These are phyloP conservation scores for Chionis minor DNA, from an alignment of 2,113 vertebrate species.

Conservation along the genomic window DNA sequence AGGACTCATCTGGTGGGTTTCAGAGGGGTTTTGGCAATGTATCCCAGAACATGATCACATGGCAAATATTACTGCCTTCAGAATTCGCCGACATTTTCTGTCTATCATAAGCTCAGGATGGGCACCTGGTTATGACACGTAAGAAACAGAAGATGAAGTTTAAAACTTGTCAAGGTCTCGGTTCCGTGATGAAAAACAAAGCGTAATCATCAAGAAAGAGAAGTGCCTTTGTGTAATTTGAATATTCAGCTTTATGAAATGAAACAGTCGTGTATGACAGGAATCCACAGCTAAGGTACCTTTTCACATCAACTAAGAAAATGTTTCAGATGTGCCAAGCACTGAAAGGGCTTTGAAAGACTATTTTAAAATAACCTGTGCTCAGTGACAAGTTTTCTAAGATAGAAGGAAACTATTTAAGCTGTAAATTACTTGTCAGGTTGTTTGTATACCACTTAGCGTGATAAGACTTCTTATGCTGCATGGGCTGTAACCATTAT, in stretches of 20 bases:
- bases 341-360: background rate
- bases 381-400: background rate
- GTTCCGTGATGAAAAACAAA: background rate
- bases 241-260: background rate
- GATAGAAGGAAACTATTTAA: background rate
- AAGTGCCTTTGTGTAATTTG: background rate
- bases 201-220: background rate
- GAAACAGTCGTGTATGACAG: background rate
- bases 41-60: fast-evolving
- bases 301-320: background rate
- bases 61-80: background rate
- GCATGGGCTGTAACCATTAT: background rate
- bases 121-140: background rate
- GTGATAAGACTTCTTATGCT: background rate
- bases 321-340: background rate
- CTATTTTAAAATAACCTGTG: background rate
- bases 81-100: background rate
- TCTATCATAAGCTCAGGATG: background rate
- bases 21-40: background rate
- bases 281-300: background rate
- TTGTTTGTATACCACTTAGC: background rate
- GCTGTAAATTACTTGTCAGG: background rate
- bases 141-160: background rate
- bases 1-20: background rate
- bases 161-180: background rate